Conservation (phyloP, 2,888 invertebrate species). For the Brenthis daphne region DNA sequence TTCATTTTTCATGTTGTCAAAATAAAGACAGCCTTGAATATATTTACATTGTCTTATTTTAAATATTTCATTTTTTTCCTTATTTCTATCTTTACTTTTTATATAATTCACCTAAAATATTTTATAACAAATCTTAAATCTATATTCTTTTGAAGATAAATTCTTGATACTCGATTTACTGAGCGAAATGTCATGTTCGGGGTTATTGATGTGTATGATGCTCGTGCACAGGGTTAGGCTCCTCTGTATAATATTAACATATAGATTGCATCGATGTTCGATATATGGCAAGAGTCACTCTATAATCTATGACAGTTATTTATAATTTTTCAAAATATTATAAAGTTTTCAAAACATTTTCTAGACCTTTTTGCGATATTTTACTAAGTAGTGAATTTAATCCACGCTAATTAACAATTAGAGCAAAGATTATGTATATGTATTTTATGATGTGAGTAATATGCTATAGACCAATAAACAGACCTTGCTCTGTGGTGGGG, state of each 20-base stretch:
- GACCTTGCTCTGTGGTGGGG: slow-evolving; percentile 23
- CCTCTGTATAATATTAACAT: slow-evolving; percentile 21
- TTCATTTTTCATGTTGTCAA: slow-evolving; percentile 17
- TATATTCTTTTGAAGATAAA: slow-evolving; percentile 17
- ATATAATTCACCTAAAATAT: not conserved
- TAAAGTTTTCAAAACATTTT: not conserved
- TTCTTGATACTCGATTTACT: slow-evolving; percentile 12
- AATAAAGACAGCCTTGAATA: not conserved
- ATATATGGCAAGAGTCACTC: slow-evolving; percentile 4
- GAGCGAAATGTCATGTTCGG: slow-evolving; percentile 22
- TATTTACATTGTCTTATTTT: not conserved
- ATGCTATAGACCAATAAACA: slow-evolving; percentile 17
- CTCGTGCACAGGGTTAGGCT: slow-evolving; percentile 12
- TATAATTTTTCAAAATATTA: not conserved
- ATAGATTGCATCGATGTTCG: slow-evolving; percentile 15
- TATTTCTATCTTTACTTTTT: too few species aligned
- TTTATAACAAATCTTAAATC: not conserved
- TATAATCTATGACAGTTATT: slow-evolving; percentile 1
- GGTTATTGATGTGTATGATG: slow-evolving; percentile 26
- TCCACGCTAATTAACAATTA: slow-evolving; percentile 11
- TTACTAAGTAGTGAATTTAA: slow-evolving; percentile 10
- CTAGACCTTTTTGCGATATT: not conserved
- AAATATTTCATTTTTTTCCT: not conserved
- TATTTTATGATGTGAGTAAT: slow-evolving; percentile 23
- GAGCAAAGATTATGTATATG: slow-evolving; percentile 19